Base-by-base conservation (phyloP, 2,797 vertebrate genomes). In the Gallirallus australis region DNA sequence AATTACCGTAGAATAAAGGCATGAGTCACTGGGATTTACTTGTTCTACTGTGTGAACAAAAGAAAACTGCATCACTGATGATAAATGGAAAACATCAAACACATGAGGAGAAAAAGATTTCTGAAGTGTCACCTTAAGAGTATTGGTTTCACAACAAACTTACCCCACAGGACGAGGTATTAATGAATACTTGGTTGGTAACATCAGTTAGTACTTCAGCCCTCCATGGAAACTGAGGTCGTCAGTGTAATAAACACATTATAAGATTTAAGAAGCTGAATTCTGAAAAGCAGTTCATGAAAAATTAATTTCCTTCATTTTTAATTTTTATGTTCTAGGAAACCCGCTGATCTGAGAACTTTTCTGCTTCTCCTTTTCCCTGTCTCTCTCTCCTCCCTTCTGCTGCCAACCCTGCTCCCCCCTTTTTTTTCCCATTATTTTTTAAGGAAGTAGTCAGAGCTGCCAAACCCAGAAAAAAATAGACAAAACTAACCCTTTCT, bases 221-320 rank as follows among this genome's bases (percentile, higher is more conserved):
- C 52, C 70, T 84, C 53, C 14, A 18, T 71, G 76, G 82, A 91
- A 92, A 94, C 56, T 79, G 18, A 35, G 71, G 57, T 91, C 93
- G 76, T 95, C 69, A 66, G 72, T 91, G 93, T 92, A 97, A 95
- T 90, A 93, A 96, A 81, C 80, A 97, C 47, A 25, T 73, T 95
- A 19, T 50, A 93, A 91, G 85, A 91, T 71, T 96, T 97, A 70
- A 90, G 95, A 96, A 94, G 39, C 59, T 18, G 69, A 94, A 90
- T 95, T 96, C 82, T 96, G 93, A 96, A 96, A 96, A 85, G 28
- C 24, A 66, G 31, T 90, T 97, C 63, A 97, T 96, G 57, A 98
- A 98, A 97, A 94, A 96, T 91, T 88, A 48, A 97, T 96, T 96
- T 95, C 70, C 54, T 97, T 96, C 31, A 86, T 96, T 96, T 97